A percentile compares a stretch with the other conserved stretches of the same genome.
phyloP scores from a whole-genome alignment of 2,113 vertebrate genomes.

The Typhlomys cinereus region DNA sequence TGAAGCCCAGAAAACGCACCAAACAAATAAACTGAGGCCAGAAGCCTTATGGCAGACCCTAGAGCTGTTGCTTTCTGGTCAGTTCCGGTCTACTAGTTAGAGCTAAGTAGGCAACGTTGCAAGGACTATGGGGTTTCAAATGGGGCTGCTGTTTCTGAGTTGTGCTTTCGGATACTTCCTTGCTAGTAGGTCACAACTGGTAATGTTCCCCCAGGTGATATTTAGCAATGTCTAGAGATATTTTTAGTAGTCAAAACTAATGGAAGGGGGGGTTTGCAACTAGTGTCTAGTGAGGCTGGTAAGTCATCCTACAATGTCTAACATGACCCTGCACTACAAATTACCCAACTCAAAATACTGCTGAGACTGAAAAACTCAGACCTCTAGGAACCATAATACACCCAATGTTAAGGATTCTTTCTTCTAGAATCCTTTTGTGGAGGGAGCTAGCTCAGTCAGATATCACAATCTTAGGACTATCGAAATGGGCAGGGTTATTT shows the following conservation, averaged over 20 bases:
- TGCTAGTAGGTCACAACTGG: background rate
- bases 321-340: background rate
- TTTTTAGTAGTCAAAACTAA: background rate
- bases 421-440: background rate
- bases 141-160: background rate
- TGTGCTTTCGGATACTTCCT: background rate
- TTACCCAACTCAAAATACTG: background rate
- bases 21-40: slow-evolving; percentile 5
- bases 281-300: background rate
- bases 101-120: background rate
- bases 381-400: background rate
- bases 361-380: background rate
- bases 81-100: background rate
- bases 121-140: background rate
- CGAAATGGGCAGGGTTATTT: background rate
- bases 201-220: background rate
- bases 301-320: background rate
- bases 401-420: background rate
- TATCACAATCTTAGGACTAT: background rate
- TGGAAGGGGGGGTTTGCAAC: background rate
- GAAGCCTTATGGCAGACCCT: background rate
- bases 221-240: background rate
- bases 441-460: background rate
- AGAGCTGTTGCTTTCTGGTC: background rate
- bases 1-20: background rate